phyloP scores from a whole-genome alignment of 1,140 invertebrate species.

The Rhyacophila brunnea region DNA sequence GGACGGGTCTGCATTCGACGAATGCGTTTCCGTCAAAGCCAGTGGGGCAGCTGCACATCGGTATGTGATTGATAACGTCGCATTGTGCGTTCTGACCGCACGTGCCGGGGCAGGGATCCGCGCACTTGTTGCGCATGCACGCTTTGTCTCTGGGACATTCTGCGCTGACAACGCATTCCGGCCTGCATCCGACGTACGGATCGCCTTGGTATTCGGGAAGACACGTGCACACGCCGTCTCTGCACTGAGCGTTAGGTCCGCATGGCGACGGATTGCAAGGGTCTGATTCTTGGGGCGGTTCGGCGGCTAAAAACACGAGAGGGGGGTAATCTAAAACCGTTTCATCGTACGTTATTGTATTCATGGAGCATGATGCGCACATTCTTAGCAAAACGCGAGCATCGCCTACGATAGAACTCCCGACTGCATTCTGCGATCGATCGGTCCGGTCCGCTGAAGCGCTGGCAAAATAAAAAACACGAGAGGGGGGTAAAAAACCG shows the following conservation, averaged over 20 bases:
- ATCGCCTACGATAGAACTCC: constrained; percentile 57
- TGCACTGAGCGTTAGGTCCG: constrained; percentile 62
- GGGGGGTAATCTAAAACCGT: too few relatives aligned
- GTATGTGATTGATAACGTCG: constrained; percentile 65
- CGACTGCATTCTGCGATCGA: constrained; percentile 68
- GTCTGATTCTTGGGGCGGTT: constrained; percentile 44
- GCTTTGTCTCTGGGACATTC: constrained; percentile 75
- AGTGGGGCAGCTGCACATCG: constrained; percentile 66
- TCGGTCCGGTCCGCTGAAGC: too few relatives aligned
- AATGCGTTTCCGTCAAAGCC: constrained; percentile 79
- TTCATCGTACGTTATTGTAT: too few relatives aligned
- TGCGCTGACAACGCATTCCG: constrained; percentile 83
- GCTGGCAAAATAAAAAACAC: too few relatives aligned
- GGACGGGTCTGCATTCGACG: constrained; percentile 58
- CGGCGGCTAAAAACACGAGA: constrained; percentile 46
- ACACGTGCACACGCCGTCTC: constrained; percentile 65
- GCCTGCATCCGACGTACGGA: constrained; percentile 69
- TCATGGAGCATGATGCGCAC: too few relatives aligned
- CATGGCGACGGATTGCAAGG: constrained; percentile 69
- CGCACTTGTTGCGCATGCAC: constrained; percentile 72
- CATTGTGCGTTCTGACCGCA: constrained; percentile 70
- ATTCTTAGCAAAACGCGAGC: too few relatives aligned
- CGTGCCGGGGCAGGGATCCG: constrained; percentile 74
- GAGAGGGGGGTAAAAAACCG: constrained; percentile 28
- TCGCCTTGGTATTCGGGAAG: constrained; percentile 68